Evolutionary conservation across 2,888 invertebrate genomes (phyloP).

Genomic region (Drosophila kambysellisi): DNA sequence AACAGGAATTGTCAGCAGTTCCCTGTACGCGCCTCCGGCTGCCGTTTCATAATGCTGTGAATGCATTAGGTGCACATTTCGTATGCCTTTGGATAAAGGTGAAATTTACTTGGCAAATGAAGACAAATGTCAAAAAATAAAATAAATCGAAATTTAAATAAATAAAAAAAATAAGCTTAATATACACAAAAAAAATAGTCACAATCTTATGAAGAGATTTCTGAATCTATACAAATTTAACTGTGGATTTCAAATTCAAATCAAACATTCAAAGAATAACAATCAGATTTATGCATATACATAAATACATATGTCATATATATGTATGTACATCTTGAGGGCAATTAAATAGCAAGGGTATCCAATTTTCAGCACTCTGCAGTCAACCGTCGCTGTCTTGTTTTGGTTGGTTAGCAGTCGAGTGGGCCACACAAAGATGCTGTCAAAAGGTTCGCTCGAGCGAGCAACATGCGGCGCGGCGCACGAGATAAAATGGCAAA

Average conservation of each 20-base stretch:
- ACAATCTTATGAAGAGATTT: neutral
- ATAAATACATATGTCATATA: neutral
- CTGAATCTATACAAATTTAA: neutral
- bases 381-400: slow-evolving; percentile 4
- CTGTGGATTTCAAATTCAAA: neutral
- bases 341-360: slow-evolving; percentile 15
- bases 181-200: slow-evolving; percentile 37
- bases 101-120: slow-evolving; percentile 59
- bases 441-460: slow-evolving; percentile 44
- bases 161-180: slow-evolving; percentile 30
- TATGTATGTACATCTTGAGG: too few relatives aligned
- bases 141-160: slow-evolving; percentile 30
- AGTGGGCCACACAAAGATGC: slow-evolving; percentile 46
- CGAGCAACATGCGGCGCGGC: slow-evolving; percentile 36
- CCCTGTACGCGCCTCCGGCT: slow-evolving; percentile 46
- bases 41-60: slow-evolving; percentile 67
- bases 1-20: slow-evolving; percentile 62
- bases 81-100: slow-evolving; percentile 59
- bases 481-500: slow-evolving; percentile 60
- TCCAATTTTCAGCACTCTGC: neutral
- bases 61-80: slow-evolving; percentile 42
- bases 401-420: slow-evolving; percentile 27
- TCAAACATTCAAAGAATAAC: too few relatives aligned
- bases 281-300: neutral
- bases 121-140: slow-evolving; percentile 35